Conservation (phyloP, 2,888 invertebrate genomes). For the Cactoblastis cactorum region DNA sequence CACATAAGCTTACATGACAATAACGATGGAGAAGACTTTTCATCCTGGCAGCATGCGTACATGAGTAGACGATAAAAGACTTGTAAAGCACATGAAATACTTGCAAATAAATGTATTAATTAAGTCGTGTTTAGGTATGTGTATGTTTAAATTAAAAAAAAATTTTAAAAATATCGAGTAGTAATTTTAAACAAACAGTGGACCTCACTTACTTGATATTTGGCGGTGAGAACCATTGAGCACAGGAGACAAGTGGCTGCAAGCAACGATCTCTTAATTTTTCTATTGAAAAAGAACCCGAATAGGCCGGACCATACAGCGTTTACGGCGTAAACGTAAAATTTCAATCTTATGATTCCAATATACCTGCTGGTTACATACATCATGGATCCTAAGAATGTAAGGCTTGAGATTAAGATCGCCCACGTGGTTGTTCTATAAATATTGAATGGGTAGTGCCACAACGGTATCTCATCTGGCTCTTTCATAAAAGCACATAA, state of each 20-base stretch:
- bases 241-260: constrained; percentile 33
- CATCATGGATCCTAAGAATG: constrained; percentile 4
- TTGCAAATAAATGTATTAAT: no score
- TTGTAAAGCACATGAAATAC: no score
- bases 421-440: constrained; percentile 27
- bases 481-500: constrained; percentile 39
- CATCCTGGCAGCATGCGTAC: no score
- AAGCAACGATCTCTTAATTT: constrained; percentile 27
- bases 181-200: no score
- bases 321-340: neutral
- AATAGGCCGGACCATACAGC: constrained; percentile 22
- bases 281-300: constrained; percentile 33
- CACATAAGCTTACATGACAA: no score
- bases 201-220: constrained; percentile 40
- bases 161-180: no score
- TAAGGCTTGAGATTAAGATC: neutral
- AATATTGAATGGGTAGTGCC: constrained; percentile 36
- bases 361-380: neutral
- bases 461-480: constrained; percentile 35
- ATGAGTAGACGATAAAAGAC: no score
- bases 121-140: no score
- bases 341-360: neutral
- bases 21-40: no score
- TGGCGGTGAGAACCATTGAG: constrained; percentile 37
- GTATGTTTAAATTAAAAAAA: no score